phyloP scores from a whole-genome alignment of 2,888 invertebrate species.

The Callimorpha dominula region DNA sequence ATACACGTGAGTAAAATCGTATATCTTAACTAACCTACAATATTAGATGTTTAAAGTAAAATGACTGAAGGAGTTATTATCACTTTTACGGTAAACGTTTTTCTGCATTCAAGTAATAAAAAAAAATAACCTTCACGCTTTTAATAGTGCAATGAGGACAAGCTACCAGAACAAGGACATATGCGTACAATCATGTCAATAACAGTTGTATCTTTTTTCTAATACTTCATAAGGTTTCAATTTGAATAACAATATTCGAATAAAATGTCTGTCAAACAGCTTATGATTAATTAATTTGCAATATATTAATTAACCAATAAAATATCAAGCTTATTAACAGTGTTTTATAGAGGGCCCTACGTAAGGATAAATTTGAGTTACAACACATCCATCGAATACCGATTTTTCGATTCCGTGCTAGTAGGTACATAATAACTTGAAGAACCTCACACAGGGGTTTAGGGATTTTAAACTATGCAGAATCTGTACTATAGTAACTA shows the following conservation, averaged over 20 bases:
- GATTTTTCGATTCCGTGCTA: too few species aligned
- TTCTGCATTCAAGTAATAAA: neutral
- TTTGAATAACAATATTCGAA: constrained; percentile 12
- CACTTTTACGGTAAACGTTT: neutral
- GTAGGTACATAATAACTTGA: too few species aligned
- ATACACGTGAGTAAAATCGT: too few species aligned
- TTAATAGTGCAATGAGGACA: constrained; percentile 17
- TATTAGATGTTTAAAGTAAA: too few species aligned
- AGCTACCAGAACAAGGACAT: constrained; percentile 27
- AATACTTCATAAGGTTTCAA: neutral
- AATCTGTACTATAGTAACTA: too few species aligned
- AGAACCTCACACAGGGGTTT: too few species aligned
- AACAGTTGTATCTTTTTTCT: neutral
- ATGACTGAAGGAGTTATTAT: neutral
- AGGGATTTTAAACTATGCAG: too few species aligned
- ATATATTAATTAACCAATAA: neutral
- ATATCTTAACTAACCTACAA: too few species aligned
- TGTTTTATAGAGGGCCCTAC: neutral
- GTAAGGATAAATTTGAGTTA: too few species aligned
- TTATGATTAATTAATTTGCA: constrained; percentile 20
- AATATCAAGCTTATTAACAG: neutral
- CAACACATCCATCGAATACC: too few species aligned
- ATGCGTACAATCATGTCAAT: neutral
- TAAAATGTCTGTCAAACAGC: constrained; percentile 13
- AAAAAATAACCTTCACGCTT: constrained; percentile 22